Percentiles rank a stretch among this genome's conserved stretches.
phyloP scores from a whole-genome alignment of 2,888 invertebrate genomes.

The Alcis repandata region DNA sequence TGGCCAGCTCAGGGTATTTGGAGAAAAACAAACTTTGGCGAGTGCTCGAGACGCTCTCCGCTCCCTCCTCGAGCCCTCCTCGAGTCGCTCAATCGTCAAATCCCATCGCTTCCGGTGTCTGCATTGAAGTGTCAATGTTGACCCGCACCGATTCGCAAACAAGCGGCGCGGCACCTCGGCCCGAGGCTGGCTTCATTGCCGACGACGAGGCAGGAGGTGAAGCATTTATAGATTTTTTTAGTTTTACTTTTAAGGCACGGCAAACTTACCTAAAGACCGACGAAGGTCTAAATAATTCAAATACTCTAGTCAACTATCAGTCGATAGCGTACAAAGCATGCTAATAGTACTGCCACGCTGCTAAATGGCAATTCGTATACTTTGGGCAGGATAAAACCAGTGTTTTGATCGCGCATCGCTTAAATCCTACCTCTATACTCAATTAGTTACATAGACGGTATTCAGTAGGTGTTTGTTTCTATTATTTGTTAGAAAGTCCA shows the following conservation, averaged over 20 bases:
- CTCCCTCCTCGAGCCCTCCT: conserved; percentile 11
- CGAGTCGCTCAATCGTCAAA: conserved; percentile 26
- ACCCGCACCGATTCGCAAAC: conserved; percentile 31
- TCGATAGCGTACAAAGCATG: no score
- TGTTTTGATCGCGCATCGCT: no score
- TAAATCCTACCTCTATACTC: no score
- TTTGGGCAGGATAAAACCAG: no score
- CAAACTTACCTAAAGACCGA: no score
- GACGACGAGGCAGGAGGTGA: not conserved
- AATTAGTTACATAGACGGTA: no score
- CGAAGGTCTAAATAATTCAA: no score
- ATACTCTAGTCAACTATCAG: no score
- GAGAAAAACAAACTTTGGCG: conserved; percentile 39
- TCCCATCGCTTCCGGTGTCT: conserved; percentile 32
- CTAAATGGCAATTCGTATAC: no score
- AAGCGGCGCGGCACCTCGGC: not conserved
- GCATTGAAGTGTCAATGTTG: conserved; percentile 29
- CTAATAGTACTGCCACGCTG: no score
- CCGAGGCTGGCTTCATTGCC: conserved; percentile 1
- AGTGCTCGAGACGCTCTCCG: conserved; percentile 25
- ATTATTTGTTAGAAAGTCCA: no score
- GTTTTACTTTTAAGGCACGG: not conserved
- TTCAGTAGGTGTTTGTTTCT: no score
- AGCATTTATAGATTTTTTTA: not conserved
- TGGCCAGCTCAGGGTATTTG: conserved; percentile 31